phyloP scores from a whole-genome alignment of 2,888 invertebrate genomes.

The Dynastes grantii region DNA sequence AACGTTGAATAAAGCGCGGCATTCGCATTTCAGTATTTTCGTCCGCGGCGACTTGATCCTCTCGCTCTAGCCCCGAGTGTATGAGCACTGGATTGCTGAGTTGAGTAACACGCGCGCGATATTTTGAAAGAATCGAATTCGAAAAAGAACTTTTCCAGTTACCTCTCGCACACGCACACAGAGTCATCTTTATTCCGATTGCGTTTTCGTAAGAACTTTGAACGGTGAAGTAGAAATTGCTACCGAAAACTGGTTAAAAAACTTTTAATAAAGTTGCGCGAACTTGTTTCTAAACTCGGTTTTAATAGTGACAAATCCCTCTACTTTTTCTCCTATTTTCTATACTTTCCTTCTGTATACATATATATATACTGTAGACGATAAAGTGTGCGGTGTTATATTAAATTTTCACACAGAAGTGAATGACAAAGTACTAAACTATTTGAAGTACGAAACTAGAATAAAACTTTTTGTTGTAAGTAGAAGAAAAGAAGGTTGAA shows the following conservation, averaged over 20 bases:
- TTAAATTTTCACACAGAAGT: neutral
- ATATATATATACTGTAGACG: neutral
- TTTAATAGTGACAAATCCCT: conserved; percentile 29
- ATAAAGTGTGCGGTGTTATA: conserved; percentile 14
- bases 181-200: neutral
- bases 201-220: conserved; percentile 4
- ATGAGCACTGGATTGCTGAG: conserved; percentile 6
- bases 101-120: conserved; percentile 11
- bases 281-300: conserved; percentile 16
- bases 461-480: neutral
- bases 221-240: neutral
- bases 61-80: conserved; percentile 6
- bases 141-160: conserved; percentile 18
- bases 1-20: conserved; percentile 46
- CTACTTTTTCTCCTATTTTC: neutral
- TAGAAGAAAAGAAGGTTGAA: neutral
- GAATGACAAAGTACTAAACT: neutral
- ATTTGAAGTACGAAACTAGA: neutral
- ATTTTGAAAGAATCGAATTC: neutral
- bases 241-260: neutral
- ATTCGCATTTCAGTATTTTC: conserved; percentile 53
- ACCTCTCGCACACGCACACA: neutral
- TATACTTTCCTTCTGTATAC: no score
- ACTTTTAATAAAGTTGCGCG: conserved; percentile 32
- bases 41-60: conserved; percentile 40